Percentiles rank a stretch among this genome's conserved stretches.
Conservation (phyloP, 2,888 invertebrate species). For the Troglohyphantes excavatus region DNA sequence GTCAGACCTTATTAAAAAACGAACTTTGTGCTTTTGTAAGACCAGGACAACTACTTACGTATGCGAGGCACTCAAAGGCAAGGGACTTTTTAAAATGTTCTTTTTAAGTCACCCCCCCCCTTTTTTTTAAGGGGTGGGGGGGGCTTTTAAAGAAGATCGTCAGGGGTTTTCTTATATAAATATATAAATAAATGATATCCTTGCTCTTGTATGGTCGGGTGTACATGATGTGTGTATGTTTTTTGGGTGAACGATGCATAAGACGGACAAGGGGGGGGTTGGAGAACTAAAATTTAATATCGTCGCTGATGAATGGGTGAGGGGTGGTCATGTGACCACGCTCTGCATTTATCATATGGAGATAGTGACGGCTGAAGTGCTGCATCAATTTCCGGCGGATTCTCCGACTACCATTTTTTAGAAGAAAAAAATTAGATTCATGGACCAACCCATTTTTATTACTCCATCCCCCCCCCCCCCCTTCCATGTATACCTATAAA, state of each 20-base stretch:
- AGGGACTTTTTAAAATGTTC: slow-evolving; percentile 8
- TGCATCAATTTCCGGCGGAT: slow-evolving; percentile 4
- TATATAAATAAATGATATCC: neutral
- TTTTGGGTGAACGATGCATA: neutral
- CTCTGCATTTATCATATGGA: slow-evolving; percentile 35
- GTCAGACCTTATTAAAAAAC: slow-evolving; percentile 75
- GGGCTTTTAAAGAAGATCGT: neutral
- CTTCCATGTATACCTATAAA: neutral
- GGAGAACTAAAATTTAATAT: slow-evolving; percentile 48
- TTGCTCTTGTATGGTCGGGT: neutral
- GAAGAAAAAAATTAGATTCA: neutral
- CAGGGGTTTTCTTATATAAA: neutral
- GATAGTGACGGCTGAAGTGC: slow-evolving; percentile 2
- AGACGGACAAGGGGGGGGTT: slow-evolving; percentile 18
- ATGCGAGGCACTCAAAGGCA: slow-evolving; percentile 58
- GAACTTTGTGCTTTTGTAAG: slow-evolving; percentile 59
- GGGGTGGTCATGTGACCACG: slow-evolving; percentile 33
- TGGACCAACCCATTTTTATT: neutral
- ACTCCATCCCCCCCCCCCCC: no score
- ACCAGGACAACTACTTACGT: slow-evolving; percentile 28
- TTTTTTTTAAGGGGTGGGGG: neutral
- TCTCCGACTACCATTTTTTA: slow-evolving; percentile 3
- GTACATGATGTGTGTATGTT: neutral
- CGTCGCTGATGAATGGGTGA: slow-evolving; percentile 54
- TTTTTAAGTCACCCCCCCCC: neutral